phyloP scores from a whole-genome alignment of 2,888 invertebrate genomes.

The Parnassius orleans region DNA sequence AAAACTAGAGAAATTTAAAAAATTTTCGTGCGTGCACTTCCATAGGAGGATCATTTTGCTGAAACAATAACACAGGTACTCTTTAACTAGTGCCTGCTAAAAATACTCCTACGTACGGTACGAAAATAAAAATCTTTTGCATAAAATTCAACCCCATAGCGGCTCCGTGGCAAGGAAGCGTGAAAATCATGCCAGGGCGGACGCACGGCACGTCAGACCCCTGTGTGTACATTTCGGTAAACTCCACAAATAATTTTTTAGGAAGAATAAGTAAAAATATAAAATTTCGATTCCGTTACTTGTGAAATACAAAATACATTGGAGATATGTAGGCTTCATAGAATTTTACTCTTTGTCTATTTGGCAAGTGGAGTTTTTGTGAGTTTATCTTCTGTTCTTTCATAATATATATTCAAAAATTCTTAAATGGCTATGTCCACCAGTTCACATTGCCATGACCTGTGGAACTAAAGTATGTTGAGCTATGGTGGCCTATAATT shows the following conservation, averaged over 20 bases:
- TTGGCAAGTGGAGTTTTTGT: too few species aligned
- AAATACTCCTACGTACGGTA: conserved; percentile 33
- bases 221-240: background rate
- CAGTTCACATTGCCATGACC: too few species aligned
- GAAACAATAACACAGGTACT: conserved; percentile 15
- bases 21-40: background rate
- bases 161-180: conserved; percentile 35
- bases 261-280: background rate
- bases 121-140: conserved; percentile 34
- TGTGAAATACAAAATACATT: too few species aligned
- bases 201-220: conserved; percentile 4
- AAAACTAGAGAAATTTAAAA: background rate
- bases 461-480: too few species aligned
- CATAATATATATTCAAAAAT: too few species aligned
- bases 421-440: too few species aligned
- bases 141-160: conserved; percentile 36
- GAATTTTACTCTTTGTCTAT: too few species aligned
- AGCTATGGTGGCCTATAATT: too few species aligned
- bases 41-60: conserved; percentile 12
- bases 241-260: background rate
- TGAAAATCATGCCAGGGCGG: conserved; percentile 41
- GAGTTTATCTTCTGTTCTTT: too few species aligned
- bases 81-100: conserved; percentile 26
- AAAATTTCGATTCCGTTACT: too few species aligned
- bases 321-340: too few species aligned